These are phyloP conservation scores for Epinotia ramella DNA, from an alignment of 2,888 invertebrate species.

Conservation along the genomic window DNA sequence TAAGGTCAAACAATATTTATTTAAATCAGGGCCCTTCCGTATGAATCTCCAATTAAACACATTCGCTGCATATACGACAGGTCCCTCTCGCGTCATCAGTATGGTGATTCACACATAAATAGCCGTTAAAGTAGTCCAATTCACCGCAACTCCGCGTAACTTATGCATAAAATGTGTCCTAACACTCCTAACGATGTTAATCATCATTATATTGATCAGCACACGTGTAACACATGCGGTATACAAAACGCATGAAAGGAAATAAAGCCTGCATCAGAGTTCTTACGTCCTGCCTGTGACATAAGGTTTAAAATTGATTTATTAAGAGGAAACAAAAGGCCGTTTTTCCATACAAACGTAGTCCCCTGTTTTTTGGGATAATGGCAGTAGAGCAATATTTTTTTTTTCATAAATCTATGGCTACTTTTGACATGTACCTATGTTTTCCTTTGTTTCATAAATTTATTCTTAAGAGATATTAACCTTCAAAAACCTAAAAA, in stretches of 20 bases:
- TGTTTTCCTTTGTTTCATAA: too few relatives aligned
- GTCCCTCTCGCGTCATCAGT: not conserved
- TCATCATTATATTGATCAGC: conserved; percentile 10
- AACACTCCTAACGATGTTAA: conserved; percentile 13
- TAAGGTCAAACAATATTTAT: not conserved
- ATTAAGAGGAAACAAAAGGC: too few relatives aligned
- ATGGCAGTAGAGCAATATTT: too few relatives aligned
- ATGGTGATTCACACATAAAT: conserved; percentile 22
- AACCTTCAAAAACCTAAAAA: too few relatives aligned
- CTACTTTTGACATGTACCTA: too few relatives aligned
- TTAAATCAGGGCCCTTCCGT: conserved; percentile 9
- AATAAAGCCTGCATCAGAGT: too few relatives aligned
- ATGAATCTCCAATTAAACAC: not conserved
- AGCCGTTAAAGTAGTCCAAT: conserved; percentile 12
- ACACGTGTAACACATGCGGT: not conserved
- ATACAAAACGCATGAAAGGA: not conserved
- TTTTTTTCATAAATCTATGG: too few relatives aligned
- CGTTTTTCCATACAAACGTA: too few relatives aligned
- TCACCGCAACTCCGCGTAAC: conserved; percentile 16
- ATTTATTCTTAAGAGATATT: too few relatives aligned
- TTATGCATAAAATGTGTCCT: conserved; percentile 25
- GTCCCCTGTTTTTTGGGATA: too few relatives aligned
- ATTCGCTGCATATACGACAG: not conserved
- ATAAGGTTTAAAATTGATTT: not conserved
- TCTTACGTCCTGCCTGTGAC: not conserved